These are phyloP conservation scores for Biston stratarius DNA, from an alignment of 2,888 invertebrate species.

Conservation along the genomic window DNA sequence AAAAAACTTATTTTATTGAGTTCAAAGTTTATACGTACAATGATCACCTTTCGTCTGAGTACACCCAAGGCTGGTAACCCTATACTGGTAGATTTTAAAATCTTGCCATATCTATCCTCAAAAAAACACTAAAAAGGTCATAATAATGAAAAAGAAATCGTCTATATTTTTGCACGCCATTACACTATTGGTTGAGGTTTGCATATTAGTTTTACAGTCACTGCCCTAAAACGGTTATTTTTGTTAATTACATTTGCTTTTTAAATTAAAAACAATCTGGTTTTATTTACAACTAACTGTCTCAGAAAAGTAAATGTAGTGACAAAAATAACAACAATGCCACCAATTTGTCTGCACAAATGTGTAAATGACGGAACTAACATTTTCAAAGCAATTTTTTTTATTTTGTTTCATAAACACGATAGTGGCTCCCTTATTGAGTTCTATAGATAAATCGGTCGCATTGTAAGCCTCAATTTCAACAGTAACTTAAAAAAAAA, in stretches of 20 bases:
- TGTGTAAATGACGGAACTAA: background rate
- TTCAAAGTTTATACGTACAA: too few relatives aligned
- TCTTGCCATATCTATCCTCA: too few relatives aligned
- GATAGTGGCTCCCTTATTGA: background rate
- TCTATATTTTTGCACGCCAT: constrained; percentile 26
- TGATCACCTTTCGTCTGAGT: too few relatives aligned
- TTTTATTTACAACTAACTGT: constrained; percentile 86
- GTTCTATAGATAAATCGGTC: constrained; percentile 16
- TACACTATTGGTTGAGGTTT: constrained; percentile 37
- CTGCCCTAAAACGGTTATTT: constrained; percentile 66
- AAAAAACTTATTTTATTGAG: too few relatives aligned
- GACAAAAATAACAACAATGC: constrained; percentile 68
- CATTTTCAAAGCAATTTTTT: background rate
- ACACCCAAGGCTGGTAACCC: too few relatives aligned
- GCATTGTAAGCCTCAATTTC: constrained; percentile 28
- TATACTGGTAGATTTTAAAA: too few relatives aligned
- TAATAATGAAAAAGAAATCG: background rate
- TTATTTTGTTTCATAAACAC: background rate
- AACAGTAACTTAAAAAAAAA: background rate
- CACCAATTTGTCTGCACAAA: background rate
- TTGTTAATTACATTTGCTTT: constrained; percentile 86
- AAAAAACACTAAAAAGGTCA: too few relatives aligned
- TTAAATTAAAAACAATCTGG: constrained; percentile 53
- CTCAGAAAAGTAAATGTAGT: constrained; percentile 80
- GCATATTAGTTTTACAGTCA: constrained; percentile 36